Evolutionary conservation across 1,140 invertebrate genomes (phyloP).

Genomic region (Pomacea maculata): DNA sequence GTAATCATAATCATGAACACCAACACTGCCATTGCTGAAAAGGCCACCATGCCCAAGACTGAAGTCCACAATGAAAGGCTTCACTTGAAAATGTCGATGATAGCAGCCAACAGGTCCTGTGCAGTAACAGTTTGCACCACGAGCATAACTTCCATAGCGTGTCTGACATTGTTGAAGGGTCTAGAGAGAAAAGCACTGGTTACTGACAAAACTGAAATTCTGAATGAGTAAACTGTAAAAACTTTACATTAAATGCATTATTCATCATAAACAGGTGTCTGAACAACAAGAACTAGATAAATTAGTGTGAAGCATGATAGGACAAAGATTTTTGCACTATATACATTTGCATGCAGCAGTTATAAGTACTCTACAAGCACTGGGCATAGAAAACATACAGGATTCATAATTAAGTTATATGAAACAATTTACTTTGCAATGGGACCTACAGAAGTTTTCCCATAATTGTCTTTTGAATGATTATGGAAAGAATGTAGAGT

Average conservation of each 20-base stretch:
- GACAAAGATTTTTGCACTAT: neutral
- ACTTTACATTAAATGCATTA: neutral
- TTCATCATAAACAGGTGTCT: neutral
- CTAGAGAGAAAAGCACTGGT: slow-evolving; percentile 13
- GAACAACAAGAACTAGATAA: neutral
- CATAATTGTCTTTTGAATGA: too few relatives aligned
- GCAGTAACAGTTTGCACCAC: slow-evolving; percentile 39
- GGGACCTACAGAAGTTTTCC: too few relatives aligned
- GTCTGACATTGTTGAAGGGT: slow-evolving; percentile 26
- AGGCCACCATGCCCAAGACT: slow-evolving; percentile 29
- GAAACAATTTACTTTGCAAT: too few relatives aligned
- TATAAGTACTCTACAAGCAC: neutral
- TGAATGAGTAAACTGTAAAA: neutral
- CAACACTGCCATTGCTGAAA: slow-evolving; percentile 26
- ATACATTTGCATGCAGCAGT: neutral
- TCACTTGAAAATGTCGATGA: slow-evolving; percentile 37
- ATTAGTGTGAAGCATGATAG: too few relatives aligned
- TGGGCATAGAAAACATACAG: too few relatives aligned
- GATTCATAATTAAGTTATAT: too few relatives aligned
- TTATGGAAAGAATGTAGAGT: too few relatives aligned
- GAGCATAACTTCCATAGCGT: slow-evolving; percentile 26
- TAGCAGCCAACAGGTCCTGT: slow-evolving; percentile 34
- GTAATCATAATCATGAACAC: slow-evolving; percentile 44
- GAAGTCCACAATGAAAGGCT: slow-evolving; percentile 23
- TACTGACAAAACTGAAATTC: neutral